These are phyloP conservation scores for Alviniconcha strummeri DNA, from an alignment of 2,888 invertebrate genomes.

Conservation along the genomic window DNA sequence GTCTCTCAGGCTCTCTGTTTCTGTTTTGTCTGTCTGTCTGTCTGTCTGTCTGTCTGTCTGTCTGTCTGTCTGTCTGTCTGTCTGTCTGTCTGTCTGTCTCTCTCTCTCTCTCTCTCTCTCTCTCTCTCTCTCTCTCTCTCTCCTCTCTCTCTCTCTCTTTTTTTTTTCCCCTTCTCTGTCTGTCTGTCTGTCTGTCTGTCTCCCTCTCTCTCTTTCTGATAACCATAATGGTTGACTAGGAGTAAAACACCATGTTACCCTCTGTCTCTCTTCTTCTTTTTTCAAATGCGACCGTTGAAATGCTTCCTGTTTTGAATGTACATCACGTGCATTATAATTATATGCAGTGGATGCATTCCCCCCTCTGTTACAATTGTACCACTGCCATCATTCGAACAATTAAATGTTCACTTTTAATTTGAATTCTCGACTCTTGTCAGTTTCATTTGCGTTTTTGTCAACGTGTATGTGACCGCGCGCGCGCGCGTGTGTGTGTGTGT, in stretches of 20 bases:
- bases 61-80: background rate
- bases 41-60: background rate
- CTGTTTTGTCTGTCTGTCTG: background rate
- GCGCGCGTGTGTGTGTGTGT: constrained; percentile 11
- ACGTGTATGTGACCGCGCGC: constrained; percentile 6
- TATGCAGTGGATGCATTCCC: too few species aligned
- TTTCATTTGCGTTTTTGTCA: background rate
- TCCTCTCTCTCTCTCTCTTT: background rate
- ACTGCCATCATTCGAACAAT: too few species aligned
- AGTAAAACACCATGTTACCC: too few species aligned
- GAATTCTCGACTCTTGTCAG: too few species aligned
- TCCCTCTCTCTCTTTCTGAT: background rate
- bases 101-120: background rate
- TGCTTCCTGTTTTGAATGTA: background rate
- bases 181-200: background rate
- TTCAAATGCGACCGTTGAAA: too few species aligned
- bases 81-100: background rate
- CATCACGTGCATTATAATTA: background rate
- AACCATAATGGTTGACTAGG: too few species aligned
- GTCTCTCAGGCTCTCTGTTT: background rate
- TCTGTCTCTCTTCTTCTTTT: background rate
- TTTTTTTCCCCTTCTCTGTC: background rate
- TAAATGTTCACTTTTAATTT: too few species aligned
- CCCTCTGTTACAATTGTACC: too few species aligned
- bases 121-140: background rate